Evolutionary conservation across 2,113 vertebrate species (phyloP).

Genomic region (Lophura nycthemera): DNA sequence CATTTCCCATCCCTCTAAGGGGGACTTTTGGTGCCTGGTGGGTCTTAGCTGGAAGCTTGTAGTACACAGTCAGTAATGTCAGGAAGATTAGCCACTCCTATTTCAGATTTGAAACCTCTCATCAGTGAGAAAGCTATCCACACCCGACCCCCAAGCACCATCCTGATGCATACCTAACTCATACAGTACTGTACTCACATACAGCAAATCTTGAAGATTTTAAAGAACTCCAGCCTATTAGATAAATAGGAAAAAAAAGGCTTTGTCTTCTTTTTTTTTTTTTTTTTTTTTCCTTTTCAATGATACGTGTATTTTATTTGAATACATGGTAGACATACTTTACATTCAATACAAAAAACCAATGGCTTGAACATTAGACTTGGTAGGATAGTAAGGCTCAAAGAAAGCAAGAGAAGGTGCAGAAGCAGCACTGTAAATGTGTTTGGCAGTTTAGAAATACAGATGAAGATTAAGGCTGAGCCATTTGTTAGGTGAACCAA

Average conservation of each 20-base stretch:
- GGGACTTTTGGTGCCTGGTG: neutral
- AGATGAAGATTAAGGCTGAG: neutral
- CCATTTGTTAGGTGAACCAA: neutral
- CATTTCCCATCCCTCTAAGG: neutral
- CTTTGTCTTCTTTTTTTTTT: neutral
- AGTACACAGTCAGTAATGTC: accelerated
- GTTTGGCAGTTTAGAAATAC: accelerated
- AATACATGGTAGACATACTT: neutral
- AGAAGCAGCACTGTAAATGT: neutral
- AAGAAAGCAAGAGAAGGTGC: neutral
- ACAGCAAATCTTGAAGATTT: neutral
- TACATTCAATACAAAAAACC: neutral
- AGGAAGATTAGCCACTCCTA: neutral
- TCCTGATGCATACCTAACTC: neutral
- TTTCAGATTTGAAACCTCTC: accelerated
- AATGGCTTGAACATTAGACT: neutral
- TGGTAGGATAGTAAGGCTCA: neutral
- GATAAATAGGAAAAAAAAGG: neutral
- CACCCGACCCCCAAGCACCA: neutral
- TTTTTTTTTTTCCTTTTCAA: neutral
- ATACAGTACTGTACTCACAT: no score
- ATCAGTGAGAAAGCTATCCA: no score
- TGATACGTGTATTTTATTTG: neutral
- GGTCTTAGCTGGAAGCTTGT: neutral
- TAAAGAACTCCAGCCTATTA: neutral